phyloP scores from a whole-genome alignment of 2,888 invertebrate species.

The Drosophila meridiana region DNA sequence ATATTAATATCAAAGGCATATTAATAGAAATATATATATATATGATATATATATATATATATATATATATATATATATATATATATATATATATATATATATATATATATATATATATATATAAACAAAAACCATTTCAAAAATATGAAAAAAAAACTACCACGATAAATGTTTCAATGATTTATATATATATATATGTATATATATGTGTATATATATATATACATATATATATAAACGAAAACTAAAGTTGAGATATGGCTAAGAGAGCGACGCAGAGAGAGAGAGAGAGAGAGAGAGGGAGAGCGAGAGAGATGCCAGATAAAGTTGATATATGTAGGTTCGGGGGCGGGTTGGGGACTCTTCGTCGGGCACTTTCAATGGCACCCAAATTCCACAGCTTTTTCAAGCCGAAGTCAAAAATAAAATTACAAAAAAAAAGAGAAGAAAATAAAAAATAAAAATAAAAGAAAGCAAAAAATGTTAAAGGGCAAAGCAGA shows the following conservation, averaged over 20 bases:
- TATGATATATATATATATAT: slow-evolving; percentile 63
- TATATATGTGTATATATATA: slow-evolving; percentile 25
- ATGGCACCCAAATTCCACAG: slow-evolving; percentile 45
- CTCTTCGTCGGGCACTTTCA: slow-evolving; percentile 36
- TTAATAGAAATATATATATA: slow-evolving; percentile 72
- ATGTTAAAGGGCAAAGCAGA: slow-evolving; percentile 1
- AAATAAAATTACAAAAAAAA: background rate
- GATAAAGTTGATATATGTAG: slow-evolving; percentile 29
- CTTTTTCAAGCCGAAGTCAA: slow-evolving; percentile 41
- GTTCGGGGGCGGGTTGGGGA: slow-evolving; percentile 27
- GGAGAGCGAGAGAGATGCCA: slow-evolving; percentile 18
- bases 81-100: slow-evolving; percentile 54
- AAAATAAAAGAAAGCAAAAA: background rate
- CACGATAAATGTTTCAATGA: slow-evolving; percentile 76
- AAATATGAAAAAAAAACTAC: slow-evolving; percentile 53
- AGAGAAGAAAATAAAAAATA: background rate
- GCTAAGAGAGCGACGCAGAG: background rate
- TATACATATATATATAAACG: slow-evolving; percentile 28
- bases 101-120: slow-evolving; percentile 65
- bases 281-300: background rate
- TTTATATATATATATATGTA: slow-evolving; percentile 59
- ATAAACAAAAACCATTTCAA: slow-evolving; percentile 43
- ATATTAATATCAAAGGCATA: slow-evolving; percentile 76
- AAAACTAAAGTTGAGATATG: slow-evolving; percentile 42
- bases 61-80: slow-evolving; percentile 66